Evolutionary conservation across 2,797 vertebrate species (phyloP).

Genomic region (Typhlichthys subterraneus): DNA sequence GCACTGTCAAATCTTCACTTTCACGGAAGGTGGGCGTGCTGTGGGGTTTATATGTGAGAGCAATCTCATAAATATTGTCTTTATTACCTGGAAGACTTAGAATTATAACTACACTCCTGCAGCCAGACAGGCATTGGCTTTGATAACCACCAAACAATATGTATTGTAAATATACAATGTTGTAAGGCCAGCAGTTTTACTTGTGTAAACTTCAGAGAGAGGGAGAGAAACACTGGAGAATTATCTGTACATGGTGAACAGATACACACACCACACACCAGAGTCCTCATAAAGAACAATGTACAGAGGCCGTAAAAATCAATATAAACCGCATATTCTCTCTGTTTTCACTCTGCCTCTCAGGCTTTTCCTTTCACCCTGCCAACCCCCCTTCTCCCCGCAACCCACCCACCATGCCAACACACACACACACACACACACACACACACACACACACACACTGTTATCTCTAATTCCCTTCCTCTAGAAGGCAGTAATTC

Average conservation of each 20-base stretch:
- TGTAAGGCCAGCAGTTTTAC: constrained; percentile 2
- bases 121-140: not conserved
- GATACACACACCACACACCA: not conserved
- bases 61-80: constrained; percentile 25
- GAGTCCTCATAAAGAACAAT: not conserved
- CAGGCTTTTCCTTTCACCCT: not conserved
- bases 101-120: constrained; percentile 22
- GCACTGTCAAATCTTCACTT: constrained; percentile 34
- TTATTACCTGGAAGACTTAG: constrained; percentile 3
- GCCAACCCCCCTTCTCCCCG: not conserved
- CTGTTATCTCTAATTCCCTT: constrained; percentile 33
- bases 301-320: constrained; percentile 3
- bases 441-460: not conserved
- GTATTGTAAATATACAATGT: not conserved
- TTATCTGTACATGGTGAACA: not conserved
- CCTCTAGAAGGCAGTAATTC: too few species aligned
- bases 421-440: constrained; percentile 3
- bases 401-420: not conserved
- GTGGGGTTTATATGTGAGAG: constrained; percentile 19
- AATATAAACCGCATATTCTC: constrained; percentile 1
- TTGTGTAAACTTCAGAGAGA: not conserved
- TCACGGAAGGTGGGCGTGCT: not conserved
- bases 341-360: constrained; percentile 6
- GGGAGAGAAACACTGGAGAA: too few species aligned
- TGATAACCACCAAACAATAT: not conserved